phyloP scores from a whole-genome alignment of 2,113 vertebrate species.

The Delphinus delphis region DNA sequence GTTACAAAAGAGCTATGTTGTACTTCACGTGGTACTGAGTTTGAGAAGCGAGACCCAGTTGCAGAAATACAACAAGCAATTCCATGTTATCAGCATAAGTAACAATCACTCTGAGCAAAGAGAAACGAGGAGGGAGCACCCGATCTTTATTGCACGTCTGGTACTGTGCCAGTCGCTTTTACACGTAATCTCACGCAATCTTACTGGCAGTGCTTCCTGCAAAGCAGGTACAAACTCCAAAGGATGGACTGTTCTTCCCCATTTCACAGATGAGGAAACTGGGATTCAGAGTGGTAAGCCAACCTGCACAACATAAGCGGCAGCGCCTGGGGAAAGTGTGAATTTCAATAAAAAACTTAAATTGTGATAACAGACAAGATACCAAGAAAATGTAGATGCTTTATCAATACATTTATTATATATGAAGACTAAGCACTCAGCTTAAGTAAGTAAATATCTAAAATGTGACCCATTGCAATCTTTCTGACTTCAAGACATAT shows the following conservation, averaged over 20 bases:
- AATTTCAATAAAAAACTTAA: background rate
- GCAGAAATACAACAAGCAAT: background rate
- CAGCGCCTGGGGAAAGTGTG: background rate
- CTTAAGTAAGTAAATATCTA: background rate
- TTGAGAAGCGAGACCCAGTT: background rate
- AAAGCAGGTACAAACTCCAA: background rate
- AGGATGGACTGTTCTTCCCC: too few relatives aligned
- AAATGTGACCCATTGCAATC: background rate
- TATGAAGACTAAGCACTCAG: background rate
- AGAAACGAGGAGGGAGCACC: background rate
- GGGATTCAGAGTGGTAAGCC: background rate
- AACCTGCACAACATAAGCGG: background rate
- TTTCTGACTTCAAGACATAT: background rate
- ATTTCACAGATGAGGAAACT: background rate
- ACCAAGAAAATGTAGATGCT: background rate
- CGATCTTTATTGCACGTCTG: background rate
- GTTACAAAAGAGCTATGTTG: background rate
- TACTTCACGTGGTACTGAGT: background rate
- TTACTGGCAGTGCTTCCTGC: background rate
- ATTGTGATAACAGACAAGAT: background rate
- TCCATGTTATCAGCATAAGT: background rate
- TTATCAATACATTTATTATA: background rate
- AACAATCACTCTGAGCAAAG: background rate
- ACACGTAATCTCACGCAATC: accelerated
- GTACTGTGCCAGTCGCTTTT: background rate